phyloP scores from a whole-genome alignment of 1,140 invertebrate genomes.

The Aphaenogaster floridana region DNA sequence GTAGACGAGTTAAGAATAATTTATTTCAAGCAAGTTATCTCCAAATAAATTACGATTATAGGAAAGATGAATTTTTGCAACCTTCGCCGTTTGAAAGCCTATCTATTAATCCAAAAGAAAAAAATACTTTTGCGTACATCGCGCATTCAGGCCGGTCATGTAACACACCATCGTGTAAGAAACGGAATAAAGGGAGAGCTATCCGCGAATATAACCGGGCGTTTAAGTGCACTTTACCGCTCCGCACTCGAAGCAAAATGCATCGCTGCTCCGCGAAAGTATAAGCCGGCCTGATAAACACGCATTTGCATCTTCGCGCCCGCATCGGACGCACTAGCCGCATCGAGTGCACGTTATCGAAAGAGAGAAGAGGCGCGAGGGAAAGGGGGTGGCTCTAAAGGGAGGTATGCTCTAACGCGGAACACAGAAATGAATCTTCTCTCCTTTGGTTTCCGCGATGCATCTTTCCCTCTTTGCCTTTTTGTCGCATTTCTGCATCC shows the following conservation, averaged over 20 bases:
- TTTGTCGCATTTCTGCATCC: slow-evolving; percentile 14
- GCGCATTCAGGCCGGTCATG: background rate
- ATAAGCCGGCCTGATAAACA: slow-evolving; percentile 13
- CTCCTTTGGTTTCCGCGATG: background rate
- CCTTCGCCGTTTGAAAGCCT: background rate
- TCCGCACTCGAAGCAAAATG: slow-evolving; percentile 40
- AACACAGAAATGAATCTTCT: slow-evolving; percentile 26
- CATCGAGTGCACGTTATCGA: slow-evolving; percentile 6
- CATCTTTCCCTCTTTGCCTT: background rate
- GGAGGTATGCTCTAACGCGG: background rate
- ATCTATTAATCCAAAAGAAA: slow-evolving; percentile 30
- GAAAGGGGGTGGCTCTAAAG: slow-evolving; percentile 2
- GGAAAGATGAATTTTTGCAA: background rate
- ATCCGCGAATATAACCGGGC: background rate
- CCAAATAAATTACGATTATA: too few species aligned
- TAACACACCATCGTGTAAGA: background rate
- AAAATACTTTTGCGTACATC: background rate
- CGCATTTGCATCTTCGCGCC: background rate
- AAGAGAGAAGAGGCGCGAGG: background rate
- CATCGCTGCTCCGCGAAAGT: slow-evolving; percentile 21
- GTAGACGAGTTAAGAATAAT: background rate
- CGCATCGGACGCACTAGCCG: background rate
- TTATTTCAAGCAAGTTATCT: background rate
- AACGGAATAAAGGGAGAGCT: slow-evolving; percentile 11
- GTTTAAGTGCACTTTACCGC: slow-evolving; percentile 61